Percentiles rank a stretch among this genome's conserved stretches.
phyloP scores from a whole-genome alignment of 2,888 invertebrate genomes.

The Neria commutata region DNA sequence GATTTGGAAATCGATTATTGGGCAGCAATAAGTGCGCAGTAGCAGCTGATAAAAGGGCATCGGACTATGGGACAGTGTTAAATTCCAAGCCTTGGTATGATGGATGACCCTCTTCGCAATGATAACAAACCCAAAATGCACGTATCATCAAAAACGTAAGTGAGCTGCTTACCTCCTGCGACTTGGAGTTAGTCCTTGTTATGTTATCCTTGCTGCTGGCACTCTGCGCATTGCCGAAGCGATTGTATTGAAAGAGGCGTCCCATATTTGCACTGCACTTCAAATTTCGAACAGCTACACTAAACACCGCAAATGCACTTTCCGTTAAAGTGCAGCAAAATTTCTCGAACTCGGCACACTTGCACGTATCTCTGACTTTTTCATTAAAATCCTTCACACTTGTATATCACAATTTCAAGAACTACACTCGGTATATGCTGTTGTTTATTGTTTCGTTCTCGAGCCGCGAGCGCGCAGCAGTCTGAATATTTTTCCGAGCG shows the following conservation, averaged over 20 bases:
- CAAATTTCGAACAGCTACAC: neutral
- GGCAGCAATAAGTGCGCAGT: too few species aligned
- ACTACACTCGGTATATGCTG: slow-evolving; percentile 32
- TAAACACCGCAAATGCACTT: too few species aligned
- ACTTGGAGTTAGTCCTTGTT: slow-evolving; percentile 15
- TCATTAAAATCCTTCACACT: too few species aligned
- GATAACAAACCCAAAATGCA: too few species aligned
- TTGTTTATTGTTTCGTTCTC: slow-evolving; percentile 5
- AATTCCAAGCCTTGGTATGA: too few species aligned
- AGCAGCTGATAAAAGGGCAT: too few species aligned
- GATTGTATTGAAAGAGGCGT: slow-evolving; percentile 56
- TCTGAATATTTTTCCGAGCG: slow-evolving; percentile 36
- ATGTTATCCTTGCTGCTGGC: slow-evolving; percentile 29
- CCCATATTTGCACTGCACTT: slow-evolving; percentile 41
- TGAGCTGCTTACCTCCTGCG: slow-evolving; percentile 46
- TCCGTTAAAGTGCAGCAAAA: too few species aligned
- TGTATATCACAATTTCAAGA: neutral
- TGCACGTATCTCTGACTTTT: neutral
- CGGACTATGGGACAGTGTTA: too few species aligned
- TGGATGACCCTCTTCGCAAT: too few species aligned
- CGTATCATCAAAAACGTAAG: too few species aligned
- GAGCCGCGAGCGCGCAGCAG: neutral
- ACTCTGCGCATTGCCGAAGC: slow-evolving; percentile 45
- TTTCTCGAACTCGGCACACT: neutral
- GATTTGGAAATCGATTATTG: too few species aligned